A percentile compares a stretch with the other conserved stretches of the same genome.
phyloP scores from a whole-genome alignment of 35 echinoderm and acorn worm genomes.

The Ophioderma brevispina region DNA sequence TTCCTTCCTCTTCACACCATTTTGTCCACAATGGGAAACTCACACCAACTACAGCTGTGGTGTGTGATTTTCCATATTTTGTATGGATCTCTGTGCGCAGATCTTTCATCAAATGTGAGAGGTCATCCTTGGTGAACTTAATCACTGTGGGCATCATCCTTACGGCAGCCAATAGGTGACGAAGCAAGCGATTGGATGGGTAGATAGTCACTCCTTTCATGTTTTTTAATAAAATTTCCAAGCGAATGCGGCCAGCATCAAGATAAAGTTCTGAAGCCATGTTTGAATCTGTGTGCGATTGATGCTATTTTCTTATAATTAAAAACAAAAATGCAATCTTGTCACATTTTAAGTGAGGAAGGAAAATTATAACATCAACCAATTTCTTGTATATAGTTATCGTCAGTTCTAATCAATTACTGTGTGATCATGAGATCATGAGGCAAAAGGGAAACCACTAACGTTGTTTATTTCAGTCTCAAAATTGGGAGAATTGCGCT shows the following conservation, averaged over 20 bases:
- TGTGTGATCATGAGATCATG: not conserved
- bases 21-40: constrained; percentile 5
- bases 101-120: constrained; percentile 3
- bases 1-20: constrained; percentile 5
- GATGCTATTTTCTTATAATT: not conserved
- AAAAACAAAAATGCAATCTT: not conserved
- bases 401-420: not conserved
- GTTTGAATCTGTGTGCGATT: not conserved
- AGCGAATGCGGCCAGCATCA: not conserved
- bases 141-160: not conserved
- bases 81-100: not conserved
- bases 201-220: not conserved
- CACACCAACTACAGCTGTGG: not conserved
- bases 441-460: not conserved
- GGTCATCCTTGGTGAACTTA: not conserved
- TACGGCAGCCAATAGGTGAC: not conserved
- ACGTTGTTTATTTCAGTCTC: not conserved
- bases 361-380: not conserved
- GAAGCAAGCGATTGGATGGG: not conserved
- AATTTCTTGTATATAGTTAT: not conserved
- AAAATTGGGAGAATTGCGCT: not conserved
- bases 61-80: not conserved
- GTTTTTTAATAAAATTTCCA: not conserved
- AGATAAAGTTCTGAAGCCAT: not conserved
- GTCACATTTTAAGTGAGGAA: not conserved